Percentiles rank a stretch among this genome's conserved stretches.
phyloP scores from a whole-genome alignment of 2,888 invertebrate genomes.

The Agriopis aurantiaria region DNA sequence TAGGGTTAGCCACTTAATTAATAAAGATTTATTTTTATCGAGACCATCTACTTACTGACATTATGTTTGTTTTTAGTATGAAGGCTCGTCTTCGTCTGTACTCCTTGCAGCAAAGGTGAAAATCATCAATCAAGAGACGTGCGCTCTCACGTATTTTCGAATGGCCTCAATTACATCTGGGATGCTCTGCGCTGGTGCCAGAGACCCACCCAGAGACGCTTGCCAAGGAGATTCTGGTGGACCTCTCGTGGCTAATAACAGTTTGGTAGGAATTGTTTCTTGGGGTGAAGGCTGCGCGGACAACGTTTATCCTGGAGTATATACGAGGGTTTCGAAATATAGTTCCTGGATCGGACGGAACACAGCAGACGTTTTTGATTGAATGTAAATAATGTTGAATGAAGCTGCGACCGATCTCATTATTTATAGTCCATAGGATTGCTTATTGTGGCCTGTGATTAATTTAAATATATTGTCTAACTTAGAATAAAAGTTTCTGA shows the following conservation, averaged over 20 bases:
- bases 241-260: slow-evolving; percentile 79
- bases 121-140: slow-evolving; percentile 69
- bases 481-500: neutral
- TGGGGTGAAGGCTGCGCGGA: slow-evolving; percentile 87
- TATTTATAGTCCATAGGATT: slow-evolving; percentile 5
- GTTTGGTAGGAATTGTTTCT: slow-evolving; percentile 84
- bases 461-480: neutral
- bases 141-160: slow-evolving; percentile 69
- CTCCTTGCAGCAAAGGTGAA: slow-evolving; percentile 73
- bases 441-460: neutral
- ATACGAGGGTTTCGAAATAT: slow-evolving; percentile 80
- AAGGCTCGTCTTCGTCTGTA: slow-evolving; percentile 63
- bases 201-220: slow-evolving; percentile 71
- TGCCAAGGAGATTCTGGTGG: slow-evolving; percentile 88
- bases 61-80: slow-evolving; percentile 62
- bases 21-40: neutral
- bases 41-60: neutral
- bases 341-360: slow-evolving; percentile 66
- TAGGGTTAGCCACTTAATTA: neutral
- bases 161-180: slow-evolving; percentile 65
- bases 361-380: slow-evolving; percentile 25
- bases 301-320: slow-evolving; percentile 84
- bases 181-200: slow-evolving; percentile 77
- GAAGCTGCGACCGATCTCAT: slow-evolving; percentile 13
- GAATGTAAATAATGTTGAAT: neutral